These are phyloP conservation scores for Nasonia vitripennis DNA, from an alignment of 1,140 invertebrate genomes.

Conservation along the genomic window DNA sequence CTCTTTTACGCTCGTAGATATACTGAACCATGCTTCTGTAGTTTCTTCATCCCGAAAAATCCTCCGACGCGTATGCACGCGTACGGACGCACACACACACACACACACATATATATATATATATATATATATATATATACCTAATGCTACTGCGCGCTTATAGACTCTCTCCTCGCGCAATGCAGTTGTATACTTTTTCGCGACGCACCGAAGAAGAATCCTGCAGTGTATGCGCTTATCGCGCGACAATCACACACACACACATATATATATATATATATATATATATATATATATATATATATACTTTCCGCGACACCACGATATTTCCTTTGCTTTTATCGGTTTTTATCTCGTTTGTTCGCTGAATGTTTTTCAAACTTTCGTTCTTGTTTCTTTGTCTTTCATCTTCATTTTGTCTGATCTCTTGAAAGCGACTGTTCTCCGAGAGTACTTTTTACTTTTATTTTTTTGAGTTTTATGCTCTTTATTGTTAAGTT, in stretches of 20 bases:
- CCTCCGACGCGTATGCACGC: background rate
- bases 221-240: background rate
- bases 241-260: too few species aligned
- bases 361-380: background rate
- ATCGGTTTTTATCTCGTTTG: background rate
- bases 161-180: background rate
- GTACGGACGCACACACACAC: too few species aligned
- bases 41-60: background rate
- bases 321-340: background rate
- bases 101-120: background rate
- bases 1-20: conserved; percentile 2
- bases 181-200: background rate
- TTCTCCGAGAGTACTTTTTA: background rate
- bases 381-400: background rate
- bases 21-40: conserved; percentile 7
- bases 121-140: background rate
- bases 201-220: background rate
- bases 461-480: conserved; percentile 1
- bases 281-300: background rate
- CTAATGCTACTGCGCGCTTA: background rate
- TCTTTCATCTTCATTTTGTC: background rate
- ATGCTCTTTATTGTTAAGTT: background rate
- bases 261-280: background rate
- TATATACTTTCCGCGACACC: background rate
- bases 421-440: background rate